Evolutionary conservation across 2,113 vertebrate species (phyloP), one percentile per base, ranked within the genome.

Genomic region (Oxyruncus cristatus): DNA sequence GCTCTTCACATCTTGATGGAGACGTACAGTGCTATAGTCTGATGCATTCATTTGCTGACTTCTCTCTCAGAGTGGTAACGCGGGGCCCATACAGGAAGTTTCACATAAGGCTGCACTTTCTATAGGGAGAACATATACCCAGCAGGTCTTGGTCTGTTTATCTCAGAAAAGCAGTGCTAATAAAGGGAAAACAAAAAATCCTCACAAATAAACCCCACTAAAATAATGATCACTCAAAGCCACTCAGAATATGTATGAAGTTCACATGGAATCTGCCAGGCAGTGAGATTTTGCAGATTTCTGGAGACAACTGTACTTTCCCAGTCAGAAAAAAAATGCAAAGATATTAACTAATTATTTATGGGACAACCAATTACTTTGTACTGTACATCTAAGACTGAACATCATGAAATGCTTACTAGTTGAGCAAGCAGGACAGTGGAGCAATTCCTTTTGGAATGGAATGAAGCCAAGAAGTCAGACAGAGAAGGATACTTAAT

Each of bases 341-440:
- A 79, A 88, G 62, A 66, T 49, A 88, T 85, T 79, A 88, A 73
- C 71, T 92, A 88, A 91, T 91, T 93, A 76, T 95, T 94, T 82
- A 89, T 82, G 26, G 58, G 30, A 72, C 42, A 85, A 52, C 28
- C 28, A 79, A 73, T 91, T 96, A 89, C 85, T 67, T 89, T 68
- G 58, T 27, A 58, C 28, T 30, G 62, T 87, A 55, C 75, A 66
- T 73, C 49, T 92, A 92, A 79, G 70, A 68, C 49, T 30, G 58
- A 93, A 91, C 26, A 88, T 88, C 41, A 91, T 53, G 11, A 96
- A 91, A 79, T 73, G 11, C 49, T 79, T 88, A 62, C 58, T 88
- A 94, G 81, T 61, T 93, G 73, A 95, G 74, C 41, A 85, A 89
- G 81, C 33, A 94, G n/a, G 42, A 79, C 23, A 80, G 91, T 59